These are phyloP conservation scores for Cacatua alba DNA, from an alignment of 2,113 vertebrate species.

Conservation along the genomic window DNA sequence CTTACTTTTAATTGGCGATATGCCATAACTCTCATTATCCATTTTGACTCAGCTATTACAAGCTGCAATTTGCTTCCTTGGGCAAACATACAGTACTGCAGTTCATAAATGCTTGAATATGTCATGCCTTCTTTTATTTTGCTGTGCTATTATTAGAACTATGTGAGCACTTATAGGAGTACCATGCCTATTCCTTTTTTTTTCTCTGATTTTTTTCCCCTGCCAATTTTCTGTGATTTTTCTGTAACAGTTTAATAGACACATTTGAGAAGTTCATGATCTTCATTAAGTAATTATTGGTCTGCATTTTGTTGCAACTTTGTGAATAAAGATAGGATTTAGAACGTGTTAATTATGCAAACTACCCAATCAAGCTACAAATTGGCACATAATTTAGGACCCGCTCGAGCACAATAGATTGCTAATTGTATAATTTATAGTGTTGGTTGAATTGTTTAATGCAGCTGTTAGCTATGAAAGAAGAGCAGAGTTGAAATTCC, in stretches of 20 bases:
- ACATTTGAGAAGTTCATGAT: not conserved
- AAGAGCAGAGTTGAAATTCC: not conserved
- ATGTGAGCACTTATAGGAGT: not conserved
- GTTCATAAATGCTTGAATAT: not conserved
- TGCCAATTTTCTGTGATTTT: not conserved
- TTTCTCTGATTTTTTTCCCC: not conserved
- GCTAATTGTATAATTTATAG: not conserved
- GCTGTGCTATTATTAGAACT: not conserved
- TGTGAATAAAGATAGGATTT: not conserved
- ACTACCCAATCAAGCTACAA: not conserved
- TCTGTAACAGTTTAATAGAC: not conserved
- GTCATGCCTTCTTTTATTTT: not conserved
- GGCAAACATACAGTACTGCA: rapidly evolving
- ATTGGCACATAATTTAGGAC: not conserved
- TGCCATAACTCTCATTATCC: not conserved
- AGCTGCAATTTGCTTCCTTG: not conserved
- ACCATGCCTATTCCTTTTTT: not conserved
- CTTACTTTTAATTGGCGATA: not conserved
- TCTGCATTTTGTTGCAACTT: not conserved
- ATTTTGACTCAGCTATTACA: not conserved
- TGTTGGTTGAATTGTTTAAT: not conserved
- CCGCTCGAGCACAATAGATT: not conserved
- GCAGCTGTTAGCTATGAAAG: not conserved
- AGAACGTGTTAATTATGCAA: not conserved
- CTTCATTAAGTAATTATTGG: not conserved